These are phyloP conservation scores for Poeciliopsis turneri DNA, from an alignment of 2,797 vertebrate genomes.

Conservation along the genomic window DNA sequence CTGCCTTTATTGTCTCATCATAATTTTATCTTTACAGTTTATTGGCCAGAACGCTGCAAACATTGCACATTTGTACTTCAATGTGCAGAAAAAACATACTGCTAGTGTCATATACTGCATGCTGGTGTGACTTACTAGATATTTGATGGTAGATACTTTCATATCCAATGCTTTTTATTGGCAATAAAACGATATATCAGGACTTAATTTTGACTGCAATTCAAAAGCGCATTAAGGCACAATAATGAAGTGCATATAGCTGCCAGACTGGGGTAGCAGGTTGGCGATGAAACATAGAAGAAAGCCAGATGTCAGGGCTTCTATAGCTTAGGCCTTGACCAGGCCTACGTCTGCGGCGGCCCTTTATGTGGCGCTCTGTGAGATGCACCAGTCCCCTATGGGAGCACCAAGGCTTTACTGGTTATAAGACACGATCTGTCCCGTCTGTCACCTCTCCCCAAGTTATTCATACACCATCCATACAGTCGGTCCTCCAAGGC, in stretches of 20 bases:
- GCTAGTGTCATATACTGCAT: conserved; percentile 47
- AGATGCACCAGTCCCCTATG: conserved; percentile 79
- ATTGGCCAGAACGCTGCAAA: conserved; percentile 73
- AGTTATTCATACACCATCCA: conserved; percentile 82
- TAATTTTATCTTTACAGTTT: conserved; percentile 79
- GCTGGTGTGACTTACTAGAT: conserved; percentile 45
- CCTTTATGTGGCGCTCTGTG: conserved; percentile 80
- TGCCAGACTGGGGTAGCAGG: conserved; percentile 81
- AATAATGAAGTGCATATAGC: conserved; percentile 83
- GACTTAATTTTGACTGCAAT: conserved; percentile 77
- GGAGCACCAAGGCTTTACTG: conserved; percentile 82
- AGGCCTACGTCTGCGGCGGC: conserved; percentile 81
- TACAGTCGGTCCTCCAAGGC: conserved; percentile 82
- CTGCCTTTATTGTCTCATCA: conserved; percentile 82
- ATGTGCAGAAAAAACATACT: conserved; percentile 57
- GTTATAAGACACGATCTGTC: conserved; percentile 85
- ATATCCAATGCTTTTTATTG: conserved; percentile 65
- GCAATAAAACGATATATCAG: conserved; percentile 74
- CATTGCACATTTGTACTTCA: conserved; percentile 74
- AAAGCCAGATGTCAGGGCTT: conserved; percentile 86
- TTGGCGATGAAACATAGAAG: conserved; percentile 79
- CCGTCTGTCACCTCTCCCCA: conserved; percentile 84
- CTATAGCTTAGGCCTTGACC: conserved; percentile 84
- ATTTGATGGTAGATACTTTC: conserved; percentile 51
- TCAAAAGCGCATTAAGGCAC: conserved; percentile 82